Base-by-base conservation (phyloP, 2,797 vertebrate species). In the Fundulus diaphanus region DNA sequence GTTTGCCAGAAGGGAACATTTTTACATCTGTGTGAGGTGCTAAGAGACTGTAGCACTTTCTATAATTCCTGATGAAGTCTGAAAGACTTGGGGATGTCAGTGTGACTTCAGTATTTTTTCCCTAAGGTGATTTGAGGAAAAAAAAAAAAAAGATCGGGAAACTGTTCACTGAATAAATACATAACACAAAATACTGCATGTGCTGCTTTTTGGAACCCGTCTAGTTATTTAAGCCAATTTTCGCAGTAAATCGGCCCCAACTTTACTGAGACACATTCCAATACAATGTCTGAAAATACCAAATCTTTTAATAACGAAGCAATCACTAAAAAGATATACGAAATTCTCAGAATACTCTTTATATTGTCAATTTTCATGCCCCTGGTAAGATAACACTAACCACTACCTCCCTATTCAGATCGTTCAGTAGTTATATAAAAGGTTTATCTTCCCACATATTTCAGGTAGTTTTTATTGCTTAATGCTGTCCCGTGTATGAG, bases 1-100 rank as follows among this genome's bases (percentile, higher is more conserved):
- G 70, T 77, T 83, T 78, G 74, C 72, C 79, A 72, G 77, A 68
- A 77, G 70, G 56, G 29, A 40, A 22, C 6, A 18, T 57, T 78
- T 82, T 70, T 72, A 74, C 69, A 79, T 77, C 33, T 71, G 65
- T 35, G 42, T 31, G 22, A 6, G 22, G 49, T 1, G 7, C 24
- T 56, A 31, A 48, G 61, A 70, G 72, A 73, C 16, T 51, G 56
- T 20, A 59, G 48, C 46, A 48, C 73, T 66, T 83, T 12, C 70
- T 44, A 12, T 59, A 76, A 35, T 65, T 27, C 24, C 67, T 66
- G 33, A 75, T 74, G 59, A 76, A 40, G 57, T 51, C 65, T 76
- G 49, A 49, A 70, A 81, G 67, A 65, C 35, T 73, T 52, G 0
- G 12, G 4, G 51, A 76, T 71, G 74, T n/a, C 35, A 77, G 69